Evolutionary conservation across 2,113 vertebrate species (phyloP), one percentile per base, ranked within the genome.

Genomic region (Polypterus bichir): DNA sequence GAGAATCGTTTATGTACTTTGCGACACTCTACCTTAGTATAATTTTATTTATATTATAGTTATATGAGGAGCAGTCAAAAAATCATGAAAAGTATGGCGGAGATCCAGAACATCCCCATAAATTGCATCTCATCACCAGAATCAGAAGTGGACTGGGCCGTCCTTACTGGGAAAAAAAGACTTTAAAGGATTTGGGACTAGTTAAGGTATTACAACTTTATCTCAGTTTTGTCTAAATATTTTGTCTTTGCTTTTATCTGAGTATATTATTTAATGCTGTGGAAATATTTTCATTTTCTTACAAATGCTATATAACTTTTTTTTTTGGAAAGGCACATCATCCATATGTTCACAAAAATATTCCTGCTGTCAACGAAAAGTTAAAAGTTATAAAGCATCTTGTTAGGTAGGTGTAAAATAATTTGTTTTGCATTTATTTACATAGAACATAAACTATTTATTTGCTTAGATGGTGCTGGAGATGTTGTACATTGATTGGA

Each of bases 121-220:
- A 97, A 77, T 74, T 99, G 10, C 95, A 99, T 0, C 62, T 98
- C 60, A 59, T 98, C 65, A 96, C 89, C 0, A 82, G 94, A 63
- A 86, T 98, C 60, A 94, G 73, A 80, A 86, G 88, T 68, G 74
- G 67, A 3, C 60, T 76, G 57, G 67, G 92, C 10, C 85, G 93
- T 56, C 95, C 95, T 0, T 92, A 97, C 57, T 99, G 96, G 95
- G 96, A 97, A 75, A 99, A 92, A 72, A 81, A 93, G 11, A 72
- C 82, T 45, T 60, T 99, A 61, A 85, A 71, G 67, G 55, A 75
- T 65, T 84, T 99, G 6, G 91, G 93, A 4, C 78, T 99, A 63
- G 44, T 77, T 61, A 97, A 94, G 82, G 96, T 99, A 78, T n/a
- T 10, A 11, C 8, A 70, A 48, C 46, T 3, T 5, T 10, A 45